Evolutionary conservation across 2,888 invertebrate species (phyloP).

Genomic region (Blera fallax): DNA sequence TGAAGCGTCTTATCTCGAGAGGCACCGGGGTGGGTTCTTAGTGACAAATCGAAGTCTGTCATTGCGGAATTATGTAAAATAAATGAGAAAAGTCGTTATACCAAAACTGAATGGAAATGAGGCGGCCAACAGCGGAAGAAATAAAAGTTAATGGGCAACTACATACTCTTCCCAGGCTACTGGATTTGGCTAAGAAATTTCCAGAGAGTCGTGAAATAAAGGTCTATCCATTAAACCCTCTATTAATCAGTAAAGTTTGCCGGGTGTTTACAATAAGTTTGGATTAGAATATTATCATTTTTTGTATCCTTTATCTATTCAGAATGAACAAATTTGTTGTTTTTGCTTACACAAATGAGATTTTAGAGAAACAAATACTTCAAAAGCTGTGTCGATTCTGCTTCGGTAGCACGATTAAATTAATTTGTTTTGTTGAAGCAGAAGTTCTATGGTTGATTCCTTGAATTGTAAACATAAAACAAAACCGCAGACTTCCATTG

Average conservation of each 20-base stretch:
- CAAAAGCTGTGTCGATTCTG: too few species aligned
- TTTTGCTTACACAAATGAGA: too few species aligned
- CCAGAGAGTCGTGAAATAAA: background rate
- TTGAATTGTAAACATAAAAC: too few species aligned
- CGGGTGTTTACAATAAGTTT: background rate
- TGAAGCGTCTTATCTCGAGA: slow-evolving; percentile 15
- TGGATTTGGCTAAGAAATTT: background rate
- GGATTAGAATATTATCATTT: background rate
- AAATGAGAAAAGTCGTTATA: slow-evolving; percentile 27
- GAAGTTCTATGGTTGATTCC: too few species aligned
- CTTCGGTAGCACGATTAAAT: too few species aligned
- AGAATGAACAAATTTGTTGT: too few species aligned
- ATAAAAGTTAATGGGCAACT: slow-evolving; percentile 11
- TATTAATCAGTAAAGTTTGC: background rate
- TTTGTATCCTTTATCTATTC: background rate
- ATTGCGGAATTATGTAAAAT: slow-evolving; percentile 33
- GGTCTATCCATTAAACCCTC: background rate
- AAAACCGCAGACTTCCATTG: too few species aligned
- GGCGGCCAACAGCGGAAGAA: background rate
- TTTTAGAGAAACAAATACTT: too few species aligned
- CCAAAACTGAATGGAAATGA: slow-evolving; percentile 5
- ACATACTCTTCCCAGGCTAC: background rate
- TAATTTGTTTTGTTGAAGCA: too few species aligned
- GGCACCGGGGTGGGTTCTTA: background rate
- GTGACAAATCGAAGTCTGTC: slow-evolving; percentile 39